Conservation (phyloP, 2,888 invertebrate species). For the Andrena haemorrhoa region DNA sequence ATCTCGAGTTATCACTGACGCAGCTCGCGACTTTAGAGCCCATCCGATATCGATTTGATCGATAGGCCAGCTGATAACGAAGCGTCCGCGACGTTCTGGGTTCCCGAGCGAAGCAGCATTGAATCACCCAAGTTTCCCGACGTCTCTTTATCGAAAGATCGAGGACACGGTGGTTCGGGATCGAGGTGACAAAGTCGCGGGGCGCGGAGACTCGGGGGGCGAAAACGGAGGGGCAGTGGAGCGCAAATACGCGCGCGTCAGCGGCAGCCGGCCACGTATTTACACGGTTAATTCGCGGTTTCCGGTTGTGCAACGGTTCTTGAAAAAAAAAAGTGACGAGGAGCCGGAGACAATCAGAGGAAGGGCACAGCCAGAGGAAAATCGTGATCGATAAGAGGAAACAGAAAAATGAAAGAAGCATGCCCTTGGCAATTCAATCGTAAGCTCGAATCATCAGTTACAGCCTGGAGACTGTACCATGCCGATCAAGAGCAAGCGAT, state of each 20-base stretch:
- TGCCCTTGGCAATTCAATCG: too few species aligned
- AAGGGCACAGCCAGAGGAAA: not conserved
- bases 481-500: too few species aligned
- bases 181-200: not conserved
- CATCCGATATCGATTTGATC: conserved; percentile 38
- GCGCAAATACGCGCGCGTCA: conserved; percentile 27
- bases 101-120: not conserved
- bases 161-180: not conserved
- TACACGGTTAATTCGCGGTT: conserved; percentile 39
- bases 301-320: conserved; percentile 35
- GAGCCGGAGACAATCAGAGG: not conserved
- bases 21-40: conserved; percentile 23
- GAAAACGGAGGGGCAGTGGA: conserved; percentile 23
- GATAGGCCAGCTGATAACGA: conserved; percentile 50
- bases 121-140: not conserved
- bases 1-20: too few species aligned
- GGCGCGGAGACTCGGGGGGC: not conserved
- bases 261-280: conserved; percentile 11
- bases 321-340: not conserved
- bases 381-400: too few species aligned
- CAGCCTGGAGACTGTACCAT: too few species aligned
- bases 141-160: not conserved
- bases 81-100: conserved; percentile 1
- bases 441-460: too few species aligned
- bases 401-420: too few species aligned